phyloP scores from a whole-genome alignment of 2,797 vertebrate genomes.

The Rachycentron canadum region DNA sequence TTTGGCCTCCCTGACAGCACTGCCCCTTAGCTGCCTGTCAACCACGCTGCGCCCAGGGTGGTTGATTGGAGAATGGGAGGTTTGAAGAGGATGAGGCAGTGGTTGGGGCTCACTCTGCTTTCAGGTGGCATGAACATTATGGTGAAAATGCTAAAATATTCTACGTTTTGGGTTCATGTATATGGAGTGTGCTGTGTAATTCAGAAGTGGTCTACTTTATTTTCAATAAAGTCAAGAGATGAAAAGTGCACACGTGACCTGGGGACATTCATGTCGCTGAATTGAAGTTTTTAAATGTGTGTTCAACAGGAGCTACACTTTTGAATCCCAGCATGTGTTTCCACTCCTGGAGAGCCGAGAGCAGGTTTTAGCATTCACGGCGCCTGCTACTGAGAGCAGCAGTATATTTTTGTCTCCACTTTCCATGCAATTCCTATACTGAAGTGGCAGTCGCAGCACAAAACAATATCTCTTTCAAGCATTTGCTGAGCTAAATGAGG shows the following conservation, averaged over 20 bases:
- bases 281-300: slow-evolving; percentile 7
- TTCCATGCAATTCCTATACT: slow-evolving; percentile 2
- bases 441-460: slow-evolving; percentile 10
- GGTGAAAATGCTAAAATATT: slow-evolving; percentile 4
- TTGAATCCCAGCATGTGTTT: slow-evolving; percentile 33
- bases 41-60: slow-evolving; percentile 38
- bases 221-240: slow-evolving; percentile 2
- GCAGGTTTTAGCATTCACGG: slow-evolving; percentile 8
- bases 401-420: slow-evolving; percentile 20
- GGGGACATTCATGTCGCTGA: background rate
- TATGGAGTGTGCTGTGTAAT: too few relatives aligned
- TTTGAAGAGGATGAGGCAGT: slow-evolving; percentile 32
- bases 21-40: slow-evolving; percentile 80
- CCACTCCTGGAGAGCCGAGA: slow-evolving; percentile 46
- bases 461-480: slow-evolving; percentile 9
- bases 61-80: slow-evolving; percentile 44
- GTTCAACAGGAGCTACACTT: slow-evolving; percentile 24
- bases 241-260: background rate
- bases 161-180: background rate
- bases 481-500: slow-evolving; percentile 10
- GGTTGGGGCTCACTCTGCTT: slow-evolving; percentile 22
- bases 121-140: slow-evolving; percentile 16
- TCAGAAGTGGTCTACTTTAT: background rate
- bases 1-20: slow-evolving; percentile 76
- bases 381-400: slow-evolving; percentile 16